Evolutionary conservation across 2,888 invertebrate genomes (phyloP), one percentile per base, ranked within the genome.

Genomic region (Drosophila kambysellisi): DNA sequence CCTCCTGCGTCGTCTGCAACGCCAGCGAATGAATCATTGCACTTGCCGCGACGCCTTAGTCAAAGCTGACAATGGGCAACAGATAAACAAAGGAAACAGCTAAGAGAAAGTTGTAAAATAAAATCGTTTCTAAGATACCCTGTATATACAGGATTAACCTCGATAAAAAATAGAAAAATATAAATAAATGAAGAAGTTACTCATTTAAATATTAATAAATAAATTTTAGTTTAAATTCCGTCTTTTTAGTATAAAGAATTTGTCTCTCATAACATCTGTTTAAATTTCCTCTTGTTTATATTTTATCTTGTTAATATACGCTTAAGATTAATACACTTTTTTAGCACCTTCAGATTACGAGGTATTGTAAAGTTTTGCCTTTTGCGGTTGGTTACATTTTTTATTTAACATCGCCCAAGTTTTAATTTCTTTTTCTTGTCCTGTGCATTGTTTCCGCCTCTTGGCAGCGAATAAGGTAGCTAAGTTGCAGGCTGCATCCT

Each of bases 391-490:
- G 54, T n/a, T 25, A 58, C 33, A 76, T 73, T 79, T 80, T 84
- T 84, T 86, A 84, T 82, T 86, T 82, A 84, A 81, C 81, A 71
- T 70, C 54, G 70, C 66, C 70, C 77, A 86, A 85, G 87, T 87
- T 85, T 85, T 85, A 84, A 85, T 85, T 84, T 84, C 72, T 81
- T 81, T 83, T 81, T 84, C 81, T 82, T 81, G 69, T 51, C 62
- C 60, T 53, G 64, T 50, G 75, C 76, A 82, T 83, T 85, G 83
- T 83, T 83, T 83, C 83, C 80, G 80, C 70, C 77, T 77, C 66
- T 77, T 77, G 63, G 63, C 52, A 60, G 62, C 58, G 71, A 68
- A 59, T 76, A 58, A 61, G 68, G 76, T 65, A 60, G 57, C 57
- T 32, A 52, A 46, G 60, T 69, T 57, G 71, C 57, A 70, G 52